A percentile compares a stretch with the other conserved stretches of the same genome.
Conservation (phyloP, 2,113 vertebrate species). For the Cyrtonyx montezumae region DNA sequence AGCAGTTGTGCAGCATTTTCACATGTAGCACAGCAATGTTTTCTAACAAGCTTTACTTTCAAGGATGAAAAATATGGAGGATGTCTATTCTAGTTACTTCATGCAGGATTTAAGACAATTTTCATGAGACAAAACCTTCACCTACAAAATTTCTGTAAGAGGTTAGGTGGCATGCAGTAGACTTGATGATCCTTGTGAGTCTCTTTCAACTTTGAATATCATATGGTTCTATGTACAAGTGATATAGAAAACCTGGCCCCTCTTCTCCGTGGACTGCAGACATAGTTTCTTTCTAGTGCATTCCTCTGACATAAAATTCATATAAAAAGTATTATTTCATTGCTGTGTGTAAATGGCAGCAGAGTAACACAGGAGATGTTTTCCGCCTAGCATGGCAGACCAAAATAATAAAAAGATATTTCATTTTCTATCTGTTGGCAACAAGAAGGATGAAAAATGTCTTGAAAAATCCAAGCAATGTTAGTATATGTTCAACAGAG, state of each 20-base stretch:
- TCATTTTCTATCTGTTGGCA: not conserved
- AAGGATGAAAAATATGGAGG: not conserved
- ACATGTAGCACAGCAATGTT: not conserved
- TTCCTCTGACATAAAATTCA: not conserved
- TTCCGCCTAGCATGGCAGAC: not conserved
- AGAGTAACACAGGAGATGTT: not conserved
- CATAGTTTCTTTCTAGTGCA: not conserved
- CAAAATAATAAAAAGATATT: not conserved
- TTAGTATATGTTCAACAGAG: not conserved
- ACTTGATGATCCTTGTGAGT: not conserved
- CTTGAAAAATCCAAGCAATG: not conserved
- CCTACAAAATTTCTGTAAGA: not conserved
- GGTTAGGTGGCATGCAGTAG: not conserved
- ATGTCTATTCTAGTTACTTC: not conserved
- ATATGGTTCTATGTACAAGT: not conserved
- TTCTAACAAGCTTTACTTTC: not conserved
- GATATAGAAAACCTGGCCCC: not conserved
- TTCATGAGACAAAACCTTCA: not conserved
- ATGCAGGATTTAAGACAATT: not conserved
- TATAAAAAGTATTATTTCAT: not conserved
- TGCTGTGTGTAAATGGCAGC: not conserved
- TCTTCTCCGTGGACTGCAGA: not conserved
- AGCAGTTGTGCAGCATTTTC: not conserved
- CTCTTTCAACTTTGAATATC: not conserved
- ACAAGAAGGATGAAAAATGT: not conserved